These are phyloP conservation scores for Trogon surrucura DNA, from an alignment of 2,113 vertebrate species.

Conservation along the genomic window DNA sequence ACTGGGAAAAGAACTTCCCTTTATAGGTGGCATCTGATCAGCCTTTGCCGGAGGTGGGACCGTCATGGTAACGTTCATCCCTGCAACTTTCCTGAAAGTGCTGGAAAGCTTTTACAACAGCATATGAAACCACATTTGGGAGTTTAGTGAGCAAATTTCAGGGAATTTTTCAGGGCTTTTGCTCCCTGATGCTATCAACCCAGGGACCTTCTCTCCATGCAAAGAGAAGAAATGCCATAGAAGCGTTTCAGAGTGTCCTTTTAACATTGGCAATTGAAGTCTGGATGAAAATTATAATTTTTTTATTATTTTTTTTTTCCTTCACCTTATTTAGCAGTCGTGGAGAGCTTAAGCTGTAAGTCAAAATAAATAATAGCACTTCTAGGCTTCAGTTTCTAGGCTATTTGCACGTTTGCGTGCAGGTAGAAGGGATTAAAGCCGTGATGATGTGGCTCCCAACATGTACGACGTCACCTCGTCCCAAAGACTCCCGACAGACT, in stretches of 20 bases:
- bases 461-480: neutral
- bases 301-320: neutral
- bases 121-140: accelerated
- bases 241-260: neutral
- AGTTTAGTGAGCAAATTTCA: neutral
- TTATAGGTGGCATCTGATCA: neutral
- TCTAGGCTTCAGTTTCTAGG: neutral
- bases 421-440: neutral
- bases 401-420: neutral
- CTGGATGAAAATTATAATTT: neutral
- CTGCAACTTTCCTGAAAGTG: neutral
- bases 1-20: neutral
- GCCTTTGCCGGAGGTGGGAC: neutral
- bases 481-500: accelerated
- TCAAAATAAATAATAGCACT: neutral
- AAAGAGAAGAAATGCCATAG: neutral
- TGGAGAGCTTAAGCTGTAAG: neutral
- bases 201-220: neutral
- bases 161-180: neutral
- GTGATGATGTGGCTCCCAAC: neutral
- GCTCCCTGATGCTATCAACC: neutral
- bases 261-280: neutral
- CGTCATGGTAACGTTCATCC: neutral
- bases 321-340: neutral
- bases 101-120: neutral